Conservation (phyloP, 2,113 vertebrate genomes). For the Hydrolagus affinis region DNA sequence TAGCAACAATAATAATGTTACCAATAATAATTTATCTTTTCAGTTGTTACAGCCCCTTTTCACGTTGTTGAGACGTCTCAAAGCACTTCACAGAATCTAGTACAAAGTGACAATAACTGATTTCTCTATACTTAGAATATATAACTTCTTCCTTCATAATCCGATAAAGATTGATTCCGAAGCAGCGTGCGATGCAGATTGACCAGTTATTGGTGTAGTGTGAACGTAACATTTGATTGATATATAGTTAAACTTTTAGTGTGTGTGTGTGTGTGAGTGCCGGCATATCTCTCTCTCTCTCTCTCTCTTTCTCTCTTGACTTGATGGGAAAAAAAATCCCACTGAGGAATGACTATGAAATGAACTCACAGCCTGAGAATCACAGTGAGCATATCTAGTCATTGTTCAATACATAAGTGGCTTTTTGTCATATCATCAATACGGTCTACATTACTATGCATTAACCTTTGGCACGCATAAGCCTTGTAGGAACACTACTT, state of each 20-base stretch:
- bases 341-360: not conserved
- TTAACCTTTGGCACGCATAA: not conserved
- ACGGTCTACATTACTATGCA: not conserved
- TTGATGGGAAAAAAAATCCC: not conserved
- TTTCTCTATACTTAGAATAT: not conserved
- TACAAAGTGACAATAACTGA: too few relatives aligned
- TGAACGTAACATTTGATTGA: not conserved
- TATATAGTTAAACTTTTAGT: not conserved
- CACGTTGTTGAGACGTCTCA: too few relatives aligned
- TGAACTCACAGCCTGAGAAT: not conserved
- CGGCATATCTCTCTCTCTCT: too few relatives aligned
- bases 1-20: too few relatives aligned
- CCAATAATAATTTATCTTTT: too few relatives aligned
- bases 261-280: too few relatives aligned
- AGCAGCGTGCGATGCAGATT: not conserved
- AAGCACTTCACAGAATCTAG: not conserved
- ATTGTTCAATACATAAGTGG: not conserved
- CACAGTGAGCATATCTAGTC: not conserved
- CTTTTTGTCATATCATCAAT: not conserved
- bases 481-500: not conserved
- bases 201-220: not conserved
- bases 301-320: not conserved
- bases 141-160: not conserved
- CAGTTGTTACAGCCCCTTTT: too few relatives aligned
- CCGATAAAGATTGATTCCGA: not conserved